phyloP scores from a whole-genome alignment of 1,140 invertebrate genomes.

The Bombus affinis region DNA sequence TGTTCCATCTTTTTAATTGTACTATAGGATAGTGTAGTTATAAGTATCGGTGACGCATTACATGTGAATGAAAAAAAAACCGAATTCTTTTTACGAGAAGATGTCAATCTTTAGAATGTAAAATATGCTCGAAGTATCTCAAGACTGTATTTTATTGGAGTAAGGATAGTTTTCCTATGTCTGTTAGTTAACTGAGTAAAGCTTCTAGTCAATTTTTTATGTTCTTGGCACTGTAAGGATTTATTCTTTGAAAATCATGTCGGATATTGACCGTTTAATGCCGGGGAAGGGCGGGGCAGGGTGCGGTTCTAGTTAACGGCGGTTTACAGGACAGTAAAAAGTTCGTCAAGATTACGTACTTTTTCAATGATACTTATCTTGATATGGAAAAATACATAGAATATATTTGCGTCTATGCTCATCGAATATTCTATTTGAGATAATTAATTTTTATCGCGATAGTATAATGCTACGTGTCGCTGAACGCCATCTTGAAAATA shows the following conservation, averaged over 20 bases:
- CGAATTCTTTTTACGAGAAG: not conserved
- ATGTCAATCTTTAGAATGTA: not conserved
- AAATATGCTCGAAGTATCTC: not conserved
- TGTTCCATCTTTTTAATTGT: not conserved
- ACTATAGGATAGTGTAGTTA: not conserved
- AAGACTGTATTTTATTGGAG: not conserved
- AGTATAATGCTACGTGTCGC: conserved; percentile 28
- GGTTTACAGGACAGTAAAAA: not conserved
- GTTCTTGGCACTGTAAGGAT: not conserved
- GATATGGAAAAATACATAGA: not conserved
- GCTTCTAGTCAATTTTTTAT: not conserved
- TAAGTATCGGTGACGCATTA: not conserved
- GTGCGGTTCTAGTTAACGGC: conserved; percentile 75
- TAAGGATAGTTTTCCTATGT: not conserved
- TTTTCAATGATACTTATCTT: not conserved
- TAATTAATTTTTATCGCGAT: not conserved
- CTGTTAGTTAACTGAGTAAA: too few species aligned
- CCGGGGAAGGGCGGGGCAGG: conserved; percentile 81
- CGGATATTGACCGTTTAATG: conserved; percentile 74
- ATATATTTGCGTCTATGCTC: not conserved
- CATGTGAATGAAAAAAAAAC: not conserved
- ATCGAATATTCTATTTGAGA: not conserved
- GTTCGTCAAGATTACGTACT: not conserved
- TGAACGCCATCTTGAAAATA: conserved; percentile 69
- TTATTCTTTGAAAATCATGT: conserved; percentile 11